Evolutionary conservation across 2,888 invertebrate species (phyloP), one percentile per base, ranked within the genome.

Genomic region (Meghimatium bilineatum): DNA sequence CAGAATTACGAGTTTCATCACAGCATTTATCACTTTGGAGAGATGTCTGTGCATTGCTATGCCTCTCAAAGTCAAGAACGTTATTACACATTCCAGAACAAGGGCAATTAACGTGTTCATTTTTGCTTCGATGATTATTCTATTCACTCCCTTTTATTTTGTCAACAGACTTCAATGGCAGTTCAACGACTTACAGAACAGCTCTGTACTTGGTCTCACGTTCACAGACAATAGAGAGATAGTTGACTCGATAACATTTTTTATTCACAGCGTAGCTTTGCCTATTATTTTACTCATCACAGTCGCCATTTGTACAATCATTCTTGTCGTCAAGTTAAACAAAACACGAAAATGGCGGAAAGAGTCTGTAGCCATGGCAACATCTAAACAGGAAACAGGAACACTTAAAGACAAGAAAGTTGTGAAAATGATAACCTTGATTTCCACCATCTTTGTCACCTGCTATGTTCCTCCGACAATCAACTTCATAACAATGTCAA

Each of bases 11-110:
- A 32, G 34, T 56, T 56, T 8, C 10, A 32, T 76, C 56, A 76
- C 76, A 8, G 52, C 76, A 34, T 76, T 52, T 52, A 76, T 76
- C 26, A 56, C 76, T 17, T 3, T 32, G 2, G 76, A 76, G 20
- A 52, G 76, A 76, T 76, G 76, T 34, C 76, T 76, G 1, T 52
- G 76, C 32, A 34, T 76, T 1, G 34, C 76, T 6, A 17, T 56
- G 29, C 76, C 76, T 12, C 56, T 76, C 17, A 76, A 76, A 34
- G 56, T 76, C 10, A 75, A 75, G 52, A 17, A 23, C 32, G 38
- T 75, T 52, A 32, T 75, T 26, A 75, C 49, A 5, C 26, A 20
- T 52, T n/a, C 17, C 32, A 10, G 75, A 44, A 52, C 52, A 6
- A 49, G 17, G 32, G 17, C 52, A 52, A 49, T 44, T n/a, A 75